Evolutionary conservation across 2,797 vertebrate species (phyloP).

Genomic region (Oryzias sinensis): DNA sequence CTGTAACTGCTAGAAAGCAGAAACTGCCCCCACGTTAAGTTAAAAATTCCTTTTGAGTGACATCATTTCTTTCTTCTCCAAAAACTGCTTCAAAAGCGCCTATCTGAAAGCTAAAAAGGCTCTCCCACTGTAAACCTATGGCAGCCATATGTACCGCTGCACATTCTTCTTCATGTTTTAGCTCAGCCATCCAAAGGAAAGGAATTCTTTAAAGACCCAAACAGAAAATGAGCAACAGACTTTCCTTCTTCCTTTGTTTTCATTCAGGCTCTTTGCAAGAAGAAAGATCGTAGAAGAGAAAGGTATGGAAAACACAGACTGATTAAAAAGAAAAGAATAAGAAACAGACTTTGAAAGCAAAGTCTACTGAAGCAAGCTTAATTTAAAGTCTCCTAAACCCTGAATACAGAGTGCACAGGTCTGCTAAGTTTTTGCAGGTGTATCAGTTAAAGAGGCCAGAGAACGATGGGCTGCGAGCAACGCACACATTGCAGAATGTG

Average conservation of each 20-base stretch:
- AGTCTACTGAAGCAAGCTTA: slow-evolving; percentile 12
- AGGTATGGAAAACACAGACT: slow-evolving; percentile 4
- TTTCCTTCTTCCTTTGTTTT: slow-evolving; percentile 25
- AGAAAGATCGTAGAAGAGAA: slow-evolving; percentile 10
- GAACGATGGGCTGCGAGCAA: slow-evolving; percentile 37
- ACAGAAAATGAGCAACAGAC: slow-evolving; percentile 20
- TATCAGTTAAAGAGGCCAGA: slow-evolving; percentile 39
- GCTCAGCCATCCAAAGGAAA: slow-evolving; percentile 21
- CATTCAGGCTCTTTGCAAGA: slow-evolving; percentile 28
- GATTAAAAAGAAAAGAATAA: slow-evolving; percentile 28
- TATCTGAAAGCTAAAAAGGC: slow-evolving; percentile 33
- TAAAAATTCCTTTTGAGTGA: slow-evolving; percentile 49
- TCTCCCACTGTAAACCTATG: slow-evolving; percentile 46
- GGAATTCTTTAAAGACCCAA: slow-evolving; percentile 26
- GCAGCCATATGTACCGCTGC: slow-evolving; percentile 50
- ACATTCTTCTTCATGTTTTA: slow-evolving; percentile 31
- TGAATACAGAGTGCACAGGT: slow-evolving; percentile 42
- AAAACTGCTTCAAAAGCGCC: slow-evolving; percentile 57
- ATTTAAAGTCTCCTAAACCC: slow-evolving; percentile 50
- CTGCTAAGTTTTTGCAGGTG: slow-evolving; percentile 64
- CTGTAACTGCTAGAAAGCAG: slow-evolving; percentile 43
- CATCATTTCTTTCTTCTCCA: slow-evolving; percentile 49
- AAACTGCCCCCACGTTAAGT: slow-evolving; percentile 59
- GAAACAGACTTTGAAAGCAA: slow-evolving; percentile 33
- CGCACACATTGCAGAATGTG: slow-evolving; percentile 42